Conservation (phyloP, 1,140 invertebrate genomes). For the Drosophila busckii region DNA sequence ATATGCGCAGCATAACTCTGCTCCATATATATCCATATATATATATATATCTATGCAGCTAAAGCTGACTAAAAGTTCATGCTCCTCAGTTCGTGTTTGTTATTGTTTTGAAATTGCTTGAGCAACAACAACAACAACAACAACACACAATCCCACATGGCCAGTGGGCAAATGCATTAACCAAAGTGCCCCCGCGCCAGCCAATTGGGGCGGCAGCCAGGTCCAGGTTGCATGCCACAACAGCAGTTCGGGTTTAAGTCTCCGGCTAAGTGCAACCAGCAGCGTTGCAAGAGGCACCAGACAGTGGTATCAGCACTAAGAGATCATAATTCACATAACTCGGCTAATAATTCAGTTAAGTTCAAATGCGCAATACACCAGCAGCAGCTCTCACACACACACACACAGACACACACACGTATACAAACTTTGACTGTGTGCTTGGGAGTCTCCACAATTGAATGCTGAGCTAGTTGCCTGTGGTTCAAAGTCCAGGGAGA, state of each 20-base stretch:
- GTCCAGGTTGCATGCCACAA: not conserved
- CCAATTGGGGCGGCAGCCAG: not conserved
- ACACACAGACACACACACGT: not conserved
- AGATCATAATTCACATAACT: slow-evolving; percentile 77
- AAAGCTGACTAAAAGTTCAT: slow-evolving; percentile 49
- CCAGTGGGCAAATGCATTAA: slow-evolving; percentile 75
- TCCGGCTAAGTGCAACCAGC: slow-evolving; percentile 19
- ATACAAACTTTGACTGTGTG: too few species aligned
- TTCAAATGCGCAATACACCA: slow-evolving; percentile 64
- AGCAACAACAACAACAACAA: slow-evolving; percentile 14
- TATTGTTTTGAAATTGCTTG: slow-evolving; percentile 64
- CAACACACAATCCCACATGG: slow-evolving; percentile 63
- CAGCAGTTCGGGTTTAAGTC: slow-evolving; percentile 7
- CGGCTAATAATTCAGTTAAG: slow-evolving; percentile 77
- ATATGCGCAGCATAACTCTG: slow-evolving; percentile 11
- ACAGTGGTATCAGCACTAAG: slow-evolving; percentile 62
- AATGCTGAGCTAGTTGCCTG: too few species aligned
- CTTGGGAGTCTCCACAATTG: too few species aligned
- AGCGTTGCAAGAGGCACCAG: not conserved
- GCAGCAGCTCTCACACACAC: slow-evolving; percentile 19
- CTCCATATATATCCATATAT: slow-evolving; percentile 1
- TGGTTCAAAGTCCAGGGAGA: too few species aligned
- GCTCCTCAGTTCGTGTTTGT: slow-evolving; percentile 29
- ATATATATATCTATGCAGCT: slow-evolving; percentile 2
- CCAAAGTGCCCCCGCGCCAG: slow-evolving; percentile 54